Base-by-base conservation (phyloP, 2,113 vertebrate genomes). In the Oryzias melastigma region DNA sequence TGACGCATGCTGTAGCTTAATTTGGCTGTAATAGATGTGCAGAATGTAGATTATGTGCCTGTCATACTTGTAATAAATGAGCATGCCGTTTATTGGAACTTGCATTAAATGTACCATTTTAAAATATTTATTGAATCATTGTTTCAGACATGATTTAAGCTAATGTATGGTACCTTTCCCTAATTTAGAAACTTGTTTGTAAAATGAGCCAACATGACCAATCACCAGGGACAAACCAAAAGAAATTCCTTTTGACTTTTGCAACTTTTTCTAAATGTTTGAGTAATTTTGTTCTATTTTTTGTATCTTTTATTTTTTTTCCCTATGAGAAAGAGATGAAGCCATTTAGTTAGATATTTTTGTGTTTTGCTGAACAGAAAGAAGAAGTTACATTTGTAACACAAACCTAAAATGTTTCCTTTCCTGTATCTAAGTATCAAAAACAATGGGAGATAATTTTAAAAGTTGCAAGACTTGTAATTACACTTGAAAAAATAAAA, bases 1-100 rank as follows among this genome's bases (percentile, higher is more conserved):
- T 64, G 72, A 68, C 15, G 4, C 5, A 14, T 62, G 62, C 55
- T 71, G 60, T 18, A 55, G 57, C 68, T 67, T 43, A 60, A 64
- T 47, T 29, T 7, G 12, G 42, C 29, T 46, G 16, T n/a, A 41
- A 46, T 18, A 22, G 44, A 62, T 52, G 2, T 27, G 24, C 3
- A 18, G 22, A 1, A 56, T 50, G 14, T 47, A 4, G 43, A 60
- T 35, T n/a, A 41, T 73, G 13, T 16, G 1, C 4, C 52, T 66
- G 40, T 50, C 63, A 62, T 65, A 17, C 18, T 62, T 35, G 53
- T 52, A 35, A 67, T 47, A 35, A 14, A 20, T 5, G 6, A 12
- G 44, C 17, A 5, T 3, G 6, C 12, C 42, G 29, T 44, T 59
- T 17, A 58, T 1, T 3, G 19, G 12, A 18, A 46, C 40, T 7